A percentile compares a stretch with the other conserved stretches of the same genome.
phyloP scores from a whole-genome alignment of 2,113 vertebrate genomes.

The Nyctereutes procyonoides region DNA sequence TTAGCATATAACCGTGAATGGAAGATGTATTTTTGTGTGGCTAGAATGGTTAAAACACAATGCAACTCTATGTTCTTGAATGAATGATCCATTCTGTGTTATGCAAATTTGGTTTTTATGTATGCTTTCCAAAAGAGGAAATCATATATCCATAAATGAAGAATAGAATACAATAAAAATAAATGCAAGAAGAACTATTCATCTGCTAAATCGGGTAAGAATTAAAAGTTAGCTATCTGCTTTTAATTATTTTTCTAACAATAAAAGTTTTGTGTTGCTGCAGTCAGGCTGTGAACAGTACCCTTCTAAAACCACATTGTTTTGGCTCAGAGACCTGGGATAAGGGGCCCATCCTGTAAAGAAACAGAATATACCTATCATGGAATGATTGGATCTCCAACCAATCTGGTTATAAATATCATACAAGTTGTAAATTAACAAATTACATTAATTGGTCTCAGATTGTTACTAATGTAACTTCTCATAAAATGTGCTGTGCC shows the following conservation, averaged over 20 bases:
- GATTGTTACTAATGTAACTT: neutral
- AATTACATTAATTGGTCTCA: neutral
- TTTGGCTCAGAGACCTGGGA: neutral
- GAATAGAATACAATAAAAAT: neutral
- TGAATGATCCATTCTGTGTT: neutral
- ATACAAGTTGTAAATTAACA: neutral
- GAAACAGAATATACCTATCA: neutral
- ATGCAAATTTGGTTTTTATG: neutral
- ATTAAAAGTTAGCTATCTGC: neutral
- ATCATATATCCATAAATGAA: neutral
- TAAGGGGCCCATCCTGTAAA: neutral
- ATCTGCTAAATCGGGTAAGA: neutral
- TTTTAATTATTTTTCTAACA: neutral
- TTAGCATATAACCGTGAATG: neutral
- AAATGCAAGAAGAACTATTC: neutral
- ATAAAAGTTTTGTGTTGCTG: neutral
- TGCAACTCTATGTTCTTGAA: neutral
- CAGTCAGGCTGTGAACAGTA: too few relatives aligned
- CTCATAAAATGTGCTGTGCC: neutral
- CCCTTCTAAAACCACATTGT: fast-evolving
- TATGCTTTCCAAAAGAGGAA: neutral
- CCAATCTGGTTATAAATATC: neutral
- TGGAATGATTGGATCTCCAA: fast-evolving
- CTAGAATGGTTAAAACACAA: neutral
- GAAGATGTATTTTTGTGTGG: neutral